phyloP scores from a whole-genome alignment of 1,140 invertebrate genomes.

The Chionoecetes opilio region DNA sequence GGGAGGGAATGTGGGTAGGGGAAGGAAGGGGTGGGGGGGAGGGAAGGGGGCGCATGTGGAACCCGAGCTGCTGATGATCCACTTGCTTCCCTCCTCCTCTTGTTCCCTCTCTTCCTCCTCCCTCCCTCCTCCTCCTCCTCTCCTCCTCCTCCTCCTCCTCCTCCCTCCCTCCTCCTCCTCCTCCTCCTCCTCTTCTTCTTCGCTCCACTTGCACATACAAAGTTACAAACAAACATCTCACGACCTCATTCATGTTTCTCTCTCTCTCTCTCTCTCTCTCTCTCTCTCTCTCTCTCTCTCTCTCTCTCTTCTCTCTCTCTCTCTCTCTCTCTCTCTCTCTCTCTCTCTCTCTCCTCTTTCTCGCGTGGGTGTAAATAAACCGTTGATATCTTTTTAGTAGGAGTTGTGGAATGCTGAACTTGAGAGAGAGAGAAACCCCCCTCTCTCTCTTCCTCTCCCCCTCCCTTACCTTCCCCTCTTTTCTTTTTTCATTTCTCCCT shows the following conservation, averaged over 20 bases:
- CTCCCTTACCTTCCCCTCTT: neutral
- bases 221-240: neutral
- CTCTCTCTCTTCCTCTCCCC: conserved; percentile 11
- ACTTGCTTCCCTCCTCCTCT: neutral
- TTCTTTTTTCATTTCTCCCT: no score
- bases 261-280: neutral
- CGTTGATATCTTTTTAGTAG: neutral
- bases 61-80: conserved; percentile 34
- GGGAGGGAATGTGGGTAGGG: no score
- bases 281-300: conserved; percentile 51
- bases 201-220: neutral
- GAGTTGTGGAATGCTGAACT: neutral
- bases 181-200: neutral
- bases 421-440: neutral
- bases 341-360: no score
- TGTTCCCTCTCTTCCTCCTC: neutral
- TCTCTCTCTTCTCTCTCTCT: conserved; percentile 47
- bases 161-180: neutral
- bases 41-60: neutral
- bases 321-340: conserved; percentile 8
- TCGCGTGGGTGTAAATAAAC: neutral
- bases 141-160: neutral
- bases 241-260: neutral
- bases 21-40: neutral
- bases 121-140: neutral